phyloP scores from a whole-genome alignment of 1,140 invertebrate genomes.

The Popillia japonica region DNA sequence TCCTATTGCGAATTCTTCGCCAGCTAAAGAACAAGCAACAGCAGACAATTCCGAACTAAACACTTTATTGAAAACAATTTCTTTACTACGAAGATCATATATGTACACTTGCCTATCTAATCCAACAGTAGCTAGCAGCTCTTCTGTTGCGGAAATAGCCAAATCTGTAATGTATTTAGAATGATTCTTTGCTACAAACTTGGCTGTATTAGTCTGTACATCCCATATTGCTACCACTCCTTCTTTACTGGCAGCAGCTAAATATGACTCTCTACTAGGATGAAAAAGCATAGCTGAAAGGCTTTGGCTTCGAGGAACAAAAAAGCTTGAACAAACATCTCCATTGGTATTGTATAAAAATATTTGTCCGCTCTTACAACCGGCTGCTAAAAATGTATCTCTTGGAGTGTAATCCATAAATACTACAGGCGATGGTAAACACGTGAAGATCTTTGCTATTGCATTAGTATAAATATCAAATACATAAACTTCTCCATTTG shows the following conservation, averaged over 20 bases:
- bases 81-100: slow-evolving; percentile 47
- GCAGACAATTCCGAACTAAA: slow-evolving; percentile 47
- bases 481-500: slow-evolving; percentile 45
- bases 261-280: slow-evolving; percentile 42
- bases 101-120: slow-evolving; percentile 46
- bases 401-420: slow-evolving; percentile 48
- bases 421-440: slow-evolving; percentile 46
- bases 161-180: slow-evolving; percentile 46
- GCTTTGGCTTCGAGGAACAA: slow-evolving; percentile 46
- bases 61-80: slow-evolving; percentile 41
- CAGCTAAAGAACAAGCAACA: slow-evolving; percentile 45
- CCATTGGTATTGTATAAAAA: slow-evolving; percentile 44
- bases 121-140: slow-evolving; percentile 46
- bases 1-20: slow-evolving; percentile 49
- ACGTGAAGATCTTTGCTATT: slow-evolving; percentile 40
- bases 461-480: slow-evolving; percentile 45
- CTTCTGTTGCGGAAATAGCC: slow-evolving; percentile 45
- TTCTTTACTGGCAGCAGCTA: slow-evolving; percentile 48
- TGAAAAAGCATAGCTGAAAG: slow-evolving; percentile 47
- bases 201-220: slow-evolving; percentile 42
- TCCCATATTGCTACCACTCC: slow-evolving; percentile 51
- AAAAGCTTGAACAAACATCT: slow-evolving; percentile 47
- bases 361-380: slow-evolving; percentile 50
- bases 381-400: slow-evolving; percentile 48
- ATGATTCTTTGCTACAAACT: slow-evolving; percentile 44